phyloP scores from a whole-genome alignment of 1,140 invertebrate species.

The Sarcophaga bullata region DNA sequence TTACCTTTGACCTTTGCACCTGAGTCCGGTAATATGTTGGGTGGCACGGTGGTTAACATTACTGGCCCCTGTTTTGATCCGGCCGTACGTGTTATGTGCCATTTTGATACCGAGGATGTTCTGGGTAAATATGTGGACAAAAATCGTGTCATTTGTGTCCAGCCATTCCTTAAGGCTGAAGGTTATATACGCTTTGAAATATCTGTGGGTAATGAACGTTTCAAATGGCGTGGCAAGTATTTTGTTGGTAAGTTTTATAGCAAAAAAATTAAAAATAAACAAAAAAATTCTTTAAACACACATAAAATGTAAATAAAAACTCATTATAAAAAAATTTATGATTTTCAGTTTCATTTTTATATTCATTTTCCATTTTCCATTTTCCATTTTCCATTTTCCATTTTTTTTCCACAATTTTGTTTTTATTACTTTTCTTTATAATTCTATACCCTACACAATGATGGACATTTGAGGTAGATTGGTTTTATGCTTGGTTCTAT shows the following conservation, averaged over 20 bases:
- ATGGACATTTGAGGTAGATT: too few relatives aligned
- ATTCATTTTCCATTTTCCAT: neutral
- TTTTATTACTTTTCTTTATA: too few relatives aligned
- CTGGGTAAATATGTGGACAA: slow-evolving; percentile 77
- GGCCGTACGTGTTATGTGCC: slow-evolving; percentile 79
- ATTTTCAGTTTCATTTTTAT: neutral
- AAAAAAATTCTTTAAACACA: neutral
- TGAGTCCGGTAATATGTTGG: slow-evolving; percentile 94
- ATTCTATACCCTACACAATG: too few relatives aligned
- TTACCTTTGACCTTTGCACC: slow-evolving; percentile 88
- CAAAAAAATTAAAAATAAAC: neutral
- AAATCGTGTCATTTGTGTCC: slow-evolving; percentile 89
- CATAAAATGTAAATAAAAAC: neutral
- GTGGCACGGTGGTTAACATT: slow-evolving; percentile 93
- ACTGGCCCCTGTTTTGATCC: slow-evolving; percentile 90
- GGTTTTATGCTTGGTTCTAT: too few relatives aligned
- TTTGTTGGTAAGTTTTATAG: slow-evolving; percentile 79
- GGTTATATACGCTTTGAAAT: slow-evolving; percentile 91
- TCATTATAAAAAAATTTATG: neutral
- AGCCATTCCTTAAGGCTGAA: slow-evolving; percentile 88
- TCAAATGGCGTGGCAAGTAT: slow-evolving; percentile 91
- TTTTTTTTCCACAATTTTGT: too few relatives aligned
- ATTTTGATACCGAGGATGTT: slow-evolving; percentile 82
- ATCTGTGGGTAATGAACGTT: slow-evolving; percentile 82
- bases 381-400: too few relatives aligned